These are phyloP conservation scores for Corynorhinus townsendii DNA, from an alignment of 2,113 vertebrate species.

Conservation along the genomic window DNA sequence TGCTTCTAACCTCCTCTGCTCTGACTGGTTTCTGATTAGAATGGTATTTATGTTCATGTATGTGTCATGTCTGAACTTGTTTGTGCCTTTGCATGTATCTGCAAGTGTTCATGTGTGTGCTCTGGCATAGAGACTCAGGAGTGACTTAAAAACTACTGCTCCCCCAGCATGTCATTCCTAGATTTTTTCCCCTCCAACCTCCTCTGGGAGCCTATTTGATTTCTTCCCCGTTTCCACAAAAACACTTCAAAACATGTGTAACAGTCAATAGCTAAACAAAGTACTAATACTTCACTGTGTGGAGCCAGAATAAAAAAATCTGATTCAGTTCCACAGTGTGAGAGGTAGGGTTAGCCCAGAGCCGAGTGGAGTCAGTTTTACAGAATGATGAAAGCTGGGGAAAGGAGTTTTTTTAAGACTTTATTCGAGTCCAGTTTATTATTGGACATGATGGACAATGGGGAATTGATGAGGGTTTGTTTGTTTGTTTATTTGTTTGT, in stretches of 20 bases:
- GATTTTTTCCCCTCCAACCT: neutral
- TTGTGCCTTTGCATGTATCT: neutral
- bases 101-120: neutral
- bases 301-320: neutral
- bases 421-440: neutral
- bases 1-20: neutral
- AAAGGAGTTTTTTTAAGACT: neutral
- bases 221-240: neutral
- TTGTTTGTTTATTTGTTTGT: neutral
- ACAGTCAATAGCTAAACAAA: neutral
- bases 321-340: neutral
- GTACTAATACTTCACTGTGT: neutral
- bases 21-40: slow-evolving; percentile 25
- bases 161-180: neutral
- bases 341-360: neutral
- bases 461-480: neutral
- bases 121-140: neutral
- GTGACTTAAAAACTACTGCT: neutral
- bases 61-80: slow-evolving; percentile 18
- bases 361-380: neutral
- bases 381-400: neutral
- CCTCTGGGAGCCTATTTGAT: too few species aligned
- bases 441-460: neutral
- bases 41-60: slow-evolving; percentile 18
- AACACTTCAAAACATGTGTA: neutral